Evolutionary conservation across 2,888 invertebrate species (phyloP), one percentile per base, ranked within the genome.

Genomic region (Xiphydria camelus): DNA sequence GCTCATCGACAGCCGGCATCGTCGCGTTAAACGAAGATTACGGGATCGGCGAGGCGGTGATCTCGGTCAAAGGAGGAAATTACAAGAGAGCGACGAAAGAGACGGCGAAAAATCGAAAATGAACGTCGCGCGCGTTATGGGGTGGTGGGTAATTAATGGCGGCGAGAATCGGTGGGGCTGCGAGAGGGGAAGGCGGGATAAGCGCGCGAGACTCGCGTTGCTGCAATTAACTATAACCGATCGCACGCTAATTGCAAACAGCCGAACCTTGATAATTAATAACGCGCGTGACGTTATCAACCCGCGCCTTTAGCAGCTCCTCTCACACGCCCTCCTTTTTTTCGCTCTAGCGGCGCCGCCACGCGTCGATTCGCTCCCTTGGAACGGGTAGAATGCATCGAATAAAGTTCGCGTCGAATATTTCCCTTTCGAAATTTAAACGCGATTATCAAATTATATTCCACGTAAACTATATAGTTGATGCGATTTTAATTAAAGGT

Each of bases 201-300:
- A 57, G 56, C 54, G 55, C 52, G 55, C 53, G 49, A 45, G 49
- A 45, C 45, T 51, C 41, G 49, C 53, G 55, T 57, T 59, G 41
- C 51, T 41, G 63, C 64, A 68, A 70, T 70, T 68, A 68, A 67
- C 63, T 55, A 57, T 62, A 61, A 67, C 55, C 60, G 66, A 68
- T 68, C 62, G 57, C 57, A 57, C 60, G 61, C 66, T 70, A 69
- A 71, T 71, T 66, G 62, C 68, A 58, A 67, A 62, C 63, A 67
- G 60, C 61, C 63, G 54, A 61, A 64, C 62, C 55, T 51, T 38
- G 51, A 59, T 64, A 64, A 68, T 71, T 69, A 70, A 70, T 68
- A 66, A 68, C 59, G 53, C 51, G 55, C 57, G 59, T 62, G 66
- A 64, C 65, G 59, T 59, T 69, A 70, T 69, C 70, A 52, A 53